Evolutionary conservation across 2,797 vertebrate species (phyloP), one percentile per base, ranked within the genome.

Genomic region (Acanthurus tractus): DNA sequence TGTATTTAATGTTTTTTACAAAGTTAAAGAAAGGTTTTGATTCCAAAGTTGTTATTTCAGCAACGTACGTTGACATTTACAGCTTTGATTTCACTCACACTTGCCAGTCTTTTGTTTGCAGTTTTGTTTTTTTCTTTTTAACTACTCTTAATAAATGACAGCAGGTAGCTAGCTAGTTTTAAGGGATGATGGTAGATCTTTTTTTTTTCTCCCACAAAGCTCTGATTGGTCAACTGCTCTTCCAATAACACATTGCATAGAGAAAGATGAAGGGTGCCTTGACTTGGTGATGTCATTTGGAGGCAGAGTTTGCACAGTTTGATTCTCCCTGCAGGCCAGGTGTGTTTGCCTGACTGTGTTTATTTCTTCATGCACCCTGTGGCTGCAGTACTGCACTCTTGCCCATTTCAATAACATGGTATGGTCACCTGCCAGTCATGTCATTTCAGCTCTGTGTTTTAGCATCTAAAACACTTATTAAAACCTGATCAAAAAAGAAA

Each of bases 271-370:
- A 40, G 38, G 0, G 3, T 34, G 29, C 29, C 6, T 7, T 34
- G 6, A 6, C 29, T 6, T 34, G 6, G 29, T 34, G 29, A 34
- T 7, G 29, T 34, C 29, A 34, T 34, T 34, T 34, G 29, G 6
- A 6, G 29, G 5, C 29, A 34, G 29, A 34, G 29, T 34, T 59
- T 44, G 12, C 77, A 82, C 25, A 70, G 46, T 83, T 54, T 64
- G 48, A 81, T 75, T 73, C 52, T 56, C 55, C 64, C 73, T 73
- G 63, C 45, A 48, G 75, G 48, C 53, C 70, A 71, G 69, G 58
- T 74, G 34, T 54, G 20, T 76, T 67, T 71, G 42, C 29, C 52
- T 62, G 54, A 17, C 71, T 75, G 46, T 42, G 6, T 66, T 52
- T 63, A n/a, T 76, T 71, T 76, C 69, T 79, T 76, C 74, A 36